A percentile compares a stretch with the other conserved stretches of the same genome.
These are phyloP conservation scores for Lophura nycthemera DNA, from an alignment of 2,113 vertebrate genomes.

Conservation along the genomic window DNA sequence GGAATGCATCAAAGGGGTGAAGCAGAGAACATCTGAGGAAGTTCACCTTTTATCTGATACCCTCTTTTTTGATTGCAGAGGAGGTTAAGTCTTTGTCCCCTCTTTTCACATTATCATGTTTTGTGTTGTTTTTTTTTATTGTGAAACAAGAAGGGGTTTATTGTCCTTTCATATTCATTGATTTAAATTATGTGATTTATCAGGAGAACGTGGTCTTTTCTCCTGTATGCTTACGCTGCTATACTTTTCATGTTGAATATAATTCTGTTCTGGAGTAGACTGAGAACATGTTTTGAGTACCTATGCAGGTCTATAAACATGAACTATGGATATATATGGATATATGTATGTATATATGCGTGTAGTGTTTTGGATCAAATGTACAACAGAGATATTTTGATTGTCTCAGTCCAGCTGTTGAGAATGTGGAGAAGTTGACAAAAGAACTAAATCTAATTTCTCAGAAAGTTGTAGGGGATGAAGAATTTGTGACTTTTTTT, in stretches of 20 bases:
- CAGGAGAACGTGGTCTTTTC: background rate
- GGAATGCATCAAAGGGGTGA: slow-evolving; percentile 69
- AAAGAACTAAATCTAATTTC: background rate
- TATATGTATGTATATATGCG: background rate
- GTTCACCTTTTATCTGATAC: slow-evolving; percentile 58
- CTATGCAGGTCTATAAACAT: background rate
- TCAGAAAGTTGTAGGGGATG: background rate
- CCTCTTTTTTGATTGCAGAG: background rate
- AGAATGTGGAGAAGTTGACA: background rate
- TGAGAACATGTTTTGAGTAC: background rate
- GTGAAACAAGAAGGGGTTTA: background rate
- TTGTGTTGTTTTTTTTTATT: slow-evolving; percentile 37
- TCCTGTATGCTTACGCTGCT: background rate
- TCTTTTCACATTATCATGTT: slow-evolving; percentile 22
- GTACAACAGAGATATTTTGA: background rate
- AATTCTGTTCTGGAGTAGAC: background rate
- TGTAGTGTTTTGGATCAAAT: background rate
- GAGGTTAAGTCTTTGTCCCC: slow-evolving; percentile 37
- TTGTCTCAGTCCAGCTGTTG: background rate
- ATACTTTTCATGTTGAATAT: background rate
- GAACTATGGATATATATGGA: background rate
- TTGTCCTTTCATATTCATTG: background rate
- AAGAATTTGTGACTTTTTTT: background rate
- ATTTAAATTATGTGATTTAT: background rate
- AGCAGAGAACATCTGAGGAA: slow-evolving; percentile 71